phyloP scores from a whole-genome alignment of 2,113 vertebrate species.

The Xiphophorus hellerii region DNA sequence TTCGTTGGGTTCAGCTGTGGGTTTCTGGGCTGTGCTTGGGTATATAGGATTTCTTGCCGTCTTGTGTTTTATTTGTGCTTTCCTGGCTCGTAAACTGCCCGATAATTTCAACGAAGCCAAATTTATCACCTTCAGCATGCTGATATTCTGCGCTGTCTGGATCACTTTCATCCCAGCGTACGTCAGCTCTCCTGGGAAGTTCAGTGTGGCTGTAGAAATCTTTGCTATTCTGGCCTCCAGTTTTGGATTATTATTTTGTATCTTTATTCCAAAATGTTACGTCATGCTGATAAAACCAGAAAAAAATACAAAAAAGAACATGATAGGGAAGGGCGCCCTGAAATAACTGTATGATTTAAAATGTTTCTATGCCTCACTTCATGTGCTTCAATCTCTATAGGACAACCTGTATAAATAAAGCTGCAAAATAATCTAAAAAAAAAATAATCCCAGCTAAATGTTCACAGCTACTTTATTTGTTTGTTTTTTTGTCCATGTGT shows the following conservation, averaged over 20 bases:
- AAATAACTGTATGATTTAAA: no score
- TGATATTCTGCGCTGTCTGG: constrained; percentile 82
- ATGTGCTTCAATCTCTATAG: no score
- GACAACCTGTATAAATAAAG: no score
- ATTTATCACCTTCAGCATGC: constrained; percentile 82
- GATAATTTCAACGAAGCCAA: constrained; percentile 82
- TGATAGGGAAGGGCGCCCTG: no score
- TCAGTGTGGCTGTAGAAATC: constrained; percentile 80
- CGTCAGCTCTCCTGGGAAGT: constrained; percentile 81
- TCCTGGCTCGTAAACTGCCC: constrained; percentile 75
- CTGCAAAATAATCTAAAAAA: no score
- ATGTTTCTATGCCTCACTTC: no score
- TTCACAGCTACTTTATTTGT: no score
- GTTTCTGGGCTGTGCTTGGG: constrained; percentile 72
- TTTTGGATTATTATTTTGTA: constrained; percentile 76
- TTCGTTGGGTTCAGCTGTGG: constrained; percentile 68
- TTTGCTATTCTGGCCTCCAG: constrained; percentile 82
- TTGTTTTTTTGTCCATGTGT: no score
- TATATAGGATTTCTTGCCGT: constrained; percentile 77
- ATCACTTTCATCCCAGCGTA: constrained; percentile 80
- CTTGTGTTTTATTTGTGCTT: constrained; percentile 78
- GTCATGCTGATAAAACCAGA: constrained; percentile 77
- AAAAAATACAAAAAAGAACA: constrained; percentile 65
- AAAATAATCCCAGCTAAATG: no score
- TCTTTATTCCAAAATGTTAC: constrained; percentile 80